Evolutionary conservation across 2,888 invertebrate species (phyloP), one percentile per base, ranked within the genome.

Genomic region (Baronia brevicornis): DNA sequence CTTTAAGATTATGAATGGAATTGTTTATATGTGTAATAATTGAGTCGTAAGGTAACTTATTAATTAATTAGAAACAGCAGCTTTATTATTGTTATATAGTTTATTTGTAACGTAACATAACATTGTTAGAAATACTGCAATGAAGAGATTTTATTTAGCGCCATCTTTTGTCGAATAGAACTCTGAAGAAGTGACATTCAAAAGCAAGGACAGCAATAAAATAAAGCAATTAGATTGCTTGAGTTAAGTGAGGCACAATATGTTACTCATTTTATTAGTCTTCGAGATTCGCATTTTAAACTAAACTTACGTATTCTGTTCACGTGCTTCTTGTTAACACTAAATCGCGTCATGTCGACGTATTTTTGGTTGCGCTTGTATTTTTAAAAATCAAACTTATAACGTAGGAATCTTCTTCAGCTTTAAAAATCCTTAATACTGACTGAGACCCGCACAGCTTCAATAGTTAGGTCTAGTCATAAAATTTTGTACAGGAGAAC

Each of bases 141-240:
- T 19, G 10, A 17, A 14, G 12, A 22, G 5, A 15, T 17, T 12
- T 10, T 7, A 23, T 15, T 36, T 35, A 56, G 30, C 63, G 72
- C 66, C 73, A 71, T 66, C 73, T 73, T 29, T 41, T 33, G 48
- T 35, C 47, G 62, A 71, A 66, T 74, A 68, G 75, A 33, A 22
- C n/a, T 19, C 21, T 20, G 3, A 27, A 30, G 19, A 28, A 33
- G 22, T 34, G 7, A 31, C 33, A 33, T 34, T 31, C 29, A 23
- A 13, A 38, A 33, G 33, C 32, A 25, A 40, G 31, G 39, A 35
- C 31, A 38, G 33, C 27, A 28, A 51, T 62, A 65, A n/a, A n/a
- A 68, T 69, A 65, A 62, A 68, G 54, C 60, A 59, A 72, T 71
- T 67, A 64, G 66, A 55, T 50, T 61, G 57, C 55, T 41, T 31